Percentiles rank a stretch among this genome's conserved stretches.
Conservation (phyloP, 2,797 vertebrate species). For the Trachops cirrhosus region DNA sequence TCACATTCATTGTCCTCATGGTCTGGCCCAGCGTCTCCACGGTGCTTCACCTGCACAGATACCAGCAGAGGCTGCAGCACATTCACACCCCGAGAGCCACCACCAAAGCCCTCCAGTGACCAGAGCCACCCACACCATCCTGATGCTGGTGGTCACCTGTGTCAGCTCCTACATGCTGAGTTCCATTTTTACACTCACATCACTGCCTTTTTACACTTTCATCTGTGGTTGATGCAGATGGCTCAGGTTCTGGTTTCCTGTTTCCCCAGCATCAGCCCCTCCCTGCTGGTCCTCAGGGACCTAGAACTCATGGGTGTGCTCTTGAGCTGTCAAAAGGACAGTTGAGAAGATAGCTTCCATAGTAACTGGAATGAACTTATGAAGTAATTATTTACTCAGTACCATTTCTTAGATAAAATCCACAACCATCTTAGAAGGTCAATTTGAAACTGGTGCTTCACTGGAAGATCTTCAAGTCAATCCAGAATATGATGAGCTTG, state of each 20-base stretch:
- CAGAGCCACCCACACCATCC: too few species aligned
- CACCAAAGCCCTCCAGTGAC: too few species aligned
- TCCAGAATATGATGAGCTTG: not conserved
- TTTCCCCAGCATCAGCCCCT: not conserved
- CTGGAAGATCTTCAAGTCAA: not conserved
- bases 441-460: not conserved
- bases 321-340: not conserved
- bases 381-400: not conserved
- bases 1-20: too few species aligned
- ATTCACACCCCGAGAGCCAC: too few species aligned
- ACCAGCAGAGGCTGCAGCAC: too few species aligned
- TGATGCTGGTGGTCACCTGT: not conserved
- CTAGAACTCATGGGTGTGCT: not conserved
- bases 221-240: accelerated
- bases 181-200: not conserved
- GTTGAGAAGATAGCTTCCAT: not conserved
- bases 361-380: not conserved
- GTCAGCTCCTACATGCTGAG: not conserved
- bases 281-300: not conserved
- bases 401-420: not conserved
- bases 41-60: too few species aligned
- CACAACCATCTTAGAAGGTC: not conserved
- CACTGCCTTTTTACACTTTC: accelerated
- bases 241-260: not conserved
- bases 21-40: too few species aligned